Base-by-base conservation (phyloP, 2,113 vertebrate genomes). In the Prionailurus bengalensis region DNA sequence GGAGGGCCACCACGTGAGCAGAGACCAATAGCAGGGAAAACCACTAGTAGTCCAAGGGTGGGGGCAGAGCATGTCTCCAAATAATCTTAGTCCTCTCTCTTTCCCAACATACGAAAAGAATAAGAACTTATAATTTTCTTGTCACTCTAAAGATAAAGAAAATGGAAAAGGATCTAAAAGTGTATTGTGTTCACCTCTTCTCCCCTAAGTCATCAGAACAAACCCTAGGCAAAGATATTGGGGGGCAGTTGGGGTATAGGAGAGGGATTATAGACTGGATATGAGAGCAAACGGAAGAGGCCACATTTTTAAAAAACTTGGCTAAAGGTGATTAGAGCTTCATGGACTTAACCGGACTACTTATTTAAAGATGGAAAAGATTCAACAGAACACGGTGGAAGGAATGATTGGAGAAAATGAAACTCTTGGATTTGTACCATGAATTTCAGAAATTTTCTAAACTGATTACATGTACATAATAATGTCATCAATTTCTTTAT, bases 161-260 rank as follows among this genome's bases (percentile, higher is more conserved):
- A 2, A 1, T 42, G 7, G 33, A 68, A n/a, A 29, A 61, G 1
- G 6, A 78, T 55, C 51, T 2, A 14, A 88, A 79, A 79, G 36
- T 33, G n/a, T 29, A 19, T 11, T 33, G 10, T 63, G 7, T 4
- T 82, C 27, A n/a, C 5, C 27, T 55, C 12, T 58, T 58, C 5
- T 73, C 68, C 31, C 61, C 25, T 29, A 61, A 82, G 29, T 83
- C 51, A 82, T 36, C n/a, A 82, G 48, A 45, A 3, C 11, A 63
- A 86, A 55, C 27, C n/a, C 29, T 48, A 61, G 17, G 73, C 70
- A 70, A 9, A 19, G 21, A 79, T 87, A 33, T 45, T 42, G 21
- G 1, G 9, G 4, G 7, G 1, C 3, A 16, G 1, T 0, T 16
- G 5, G 12, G 5, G 12, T 10, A 9, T 3, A 74, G 74, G 42